A percentile compares a stretch with the other conserved stretches of the same genome.
phyloP scores from a whole-genome alignment of 2,113 vertebrate genomes.

The Uria lomvia region DNA sequence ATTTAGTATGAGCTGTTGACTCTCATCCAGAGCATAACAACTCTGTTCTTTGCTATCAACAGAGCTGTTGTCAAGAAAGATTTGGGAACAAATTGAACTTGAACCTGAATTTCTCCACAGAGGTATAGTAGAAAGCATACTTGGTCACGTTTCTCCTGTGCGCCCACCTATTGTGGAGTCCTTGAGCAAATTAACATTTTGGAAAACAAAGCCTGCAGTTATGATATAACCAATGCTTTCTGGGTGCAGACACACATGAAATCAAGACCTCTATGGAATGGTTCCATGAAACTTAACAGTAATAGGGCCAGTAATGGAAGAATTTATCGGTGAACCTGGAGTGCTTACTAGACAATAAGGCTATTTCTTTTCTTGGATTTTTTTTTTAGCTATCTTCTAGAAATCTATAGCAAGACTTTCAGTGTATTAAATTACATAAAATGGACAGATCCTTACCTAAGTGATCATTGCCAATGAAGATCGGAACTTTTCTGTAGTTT shows the following conservation, averaged over 20 bases:
- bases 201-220: neutral
- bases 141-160: neutral
- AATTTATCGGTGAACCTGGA: neutral
- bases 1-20: neutral
- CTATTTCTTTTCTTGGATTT: neutral
- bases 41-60: neutral
- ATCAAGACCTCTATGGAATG: neutral
- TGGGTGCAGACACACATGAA: neutral
- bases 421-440: neutral
- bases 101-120: neutral
- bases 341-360: neutral
- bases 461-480: neutral
- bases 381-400: neutral
- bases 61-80: neutral
- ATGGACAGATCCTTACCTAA: neutral
- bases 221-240: neutral
- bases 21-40: neutral
- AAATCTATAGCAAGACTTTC: neutral
- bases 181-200: neutral
- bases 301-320: neutral
- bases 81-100: neutral
- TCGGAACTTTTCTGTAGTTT: neutral
- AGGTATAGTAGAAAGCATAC: neutral
- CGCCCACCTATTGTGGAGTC: neutral
- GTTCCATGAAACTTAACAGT: neutral